Base-by-base conservation (phyloP, 2,888 invertebrate genomes). In the Noctua fimbriata region DNA sequence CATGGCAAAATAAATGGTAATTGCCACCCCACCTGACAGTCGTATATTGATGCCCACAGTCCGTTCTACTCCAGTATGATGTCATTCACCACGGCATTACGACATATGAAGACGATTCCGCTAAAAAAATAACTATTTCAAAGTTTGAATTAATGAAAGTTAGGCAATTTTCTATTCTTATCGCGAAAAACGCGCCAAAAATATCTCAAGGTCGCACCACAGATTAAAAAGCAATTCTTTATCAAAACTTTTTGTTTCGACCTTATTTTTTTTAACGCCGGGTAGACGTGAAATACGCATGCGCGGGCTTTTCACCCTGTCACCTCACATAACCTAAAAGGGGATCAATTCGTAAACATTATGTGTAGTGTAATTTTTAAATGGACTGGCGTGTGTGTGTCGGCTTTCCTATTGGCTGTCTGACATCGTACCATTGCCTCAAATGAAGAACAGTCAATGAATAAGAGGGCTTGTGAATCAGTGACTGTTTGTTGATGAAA, bases 281-380 rank as follows among this genome's bases (percentile, higher is more conserved):
- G 67, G 41, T 66, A 75, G 69, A 69, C 44, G 24, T 28, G 12
- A 63, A 55, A n/a, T 76, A 81, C 93, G 93, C 93, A 93, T 93
- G 93, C 93, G 93, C 91, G 79, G 10, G 44, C 52, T 47, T 78
- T 78, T 78, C 77, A 79, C 81, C 82, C 83, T 87, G 89, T 89
- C 83, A 87, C 87, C 84, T 75, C 77, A 79, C 88, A 90, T 92
- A 93, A 93, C 93, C 93, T 92, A 73, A 84, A 88, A 89, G 74
- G 80, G 85, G 76, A 79, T 81, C 81, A 87, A 87, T 74, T 78
- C 81, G 76, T 85, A 83, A 87, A 88, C 79, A 87, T 82, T 78
- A 76, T 86, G 87, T 78, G 76, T 71, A 44, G 78, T 72, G 73
- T 81, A 80, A 63, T 88, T 85, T 87, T 84, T 86, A 82, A 77